Base-by-base conservation (phyloP, 53 echinoderm and acorn worm species). In the Glandiceps talaboti region DNA sequence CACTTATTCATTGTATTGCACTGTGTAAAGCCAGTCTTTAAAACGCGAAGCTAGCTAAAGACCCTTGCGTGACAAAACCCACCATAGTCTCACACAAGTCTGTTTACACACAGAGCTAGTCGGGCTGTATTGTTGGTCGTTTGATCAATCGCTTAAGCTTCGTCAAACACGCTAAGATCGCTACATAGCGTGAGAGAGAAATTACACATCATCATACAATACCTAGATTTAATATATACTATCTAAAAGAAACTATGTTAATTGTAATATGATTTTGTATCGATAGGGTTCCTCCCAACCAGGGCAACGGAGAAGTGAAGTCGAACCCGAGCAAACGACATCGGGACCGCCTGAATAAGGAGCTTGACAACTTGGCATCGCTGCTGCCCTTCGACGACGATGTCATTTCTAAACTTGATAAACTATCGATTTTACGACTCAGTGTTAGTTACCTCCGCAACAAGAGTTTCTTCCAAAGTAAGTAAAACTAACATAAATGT, bases 261-360 rank as follows among this genome's bases (percentile, higher is more conserved):
- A 45, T 20, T 12, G 64, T 45, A 45, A 45, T 45, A 6, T 20
- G 6, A 45, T 45, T 45, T 45, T 20, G 20, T 45, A 20, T 45
- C 64, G 20, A 45, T 20, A 45, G 64, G 6, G 20, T 45, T 45
- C 64, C 64, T 45, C 64, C 64, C 20, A 45, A 45, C 64, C 64
- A 45, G 20, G 64, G 64, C 64, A 84, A 85, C 73, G 91, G 85
- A 28, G 93, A 83, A 28, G 89, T 88, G 32, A 93, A 91, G 77
- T 89, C 97, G 0, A 97, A 97, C 79, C 97, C 97, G 33, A 97
- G 97, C 79, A 97, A 97, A 75, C 97, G 97, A 0, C 97, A 97
- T 31, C 84, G 97, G 26, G 97, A 97, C 30, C 87, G 97, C 0
- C 93, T 97, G 74, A 97, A 97, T 73, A 89, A 92, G 0, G 97